Base-by-base conservation (phyloP, 2,888 invertebrate genomes). In the Rotaria sp. region DNA sequence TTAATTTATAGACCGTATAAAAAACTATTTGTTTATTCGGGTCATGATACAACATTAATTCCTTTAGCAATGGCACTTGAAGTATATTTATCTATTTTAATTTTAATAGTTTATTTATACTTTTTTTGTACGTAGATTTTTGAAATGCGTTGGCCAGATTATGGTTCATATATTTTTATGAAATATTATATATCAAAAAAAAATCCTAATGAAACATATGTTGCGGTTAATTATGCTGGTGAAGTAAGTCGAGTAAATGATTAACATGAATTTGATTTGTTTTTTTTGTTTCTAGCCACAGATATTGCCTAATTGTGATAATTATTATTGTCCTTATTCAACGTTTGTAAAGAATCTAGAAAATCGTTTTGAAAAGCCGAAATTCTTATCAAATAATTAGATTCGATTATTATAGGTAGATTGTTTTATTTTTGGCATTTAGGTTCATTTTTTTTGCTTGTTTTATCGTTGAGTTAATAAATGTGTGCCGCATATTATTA, bases 291-390 rank as follows among this genome's bases (percentile, higher is more conserved):
- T n/a, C 2, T 80, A 41, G 80, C 80, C 80, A 0, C 80, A 80
- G 26, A 45, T 45, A 41, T 45, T 80, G 26, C 80, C 80, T n/a
- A 45, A 80, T 45, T 80, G 80, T 80, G 80, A 80, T 80, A 80
- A 7, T 26, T 80, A 80, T 45, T 80, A 80, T 80, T 80, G 80
- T 80, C 45, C 80, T 45, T 80, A 80, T 80, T 41, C 80, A 45
- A 80, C 41, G 26, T 80, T 80, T 45, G 0, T 80, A 45, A n/a
- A 45, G 5, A 80, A 45, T 80, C n/a, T 80, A 26, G 24, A 80
- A 45, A 80, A 45, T 80, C 41, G 80, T n/a, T 45, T 80, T 41
- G 45, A 80, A 45, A 45, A n/a, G 21, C 80, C 80, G 7, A 80
- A 80, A n/a, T 26, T 21, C 21, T 35, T 67, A 30, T 21, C 1